Percentiles rank a stretch among this genome's conserved stretches.
phyloP scores from a whole-genome alignment of 2,888 invertebrate species.

The Cantharis flavilabris region DNA sequence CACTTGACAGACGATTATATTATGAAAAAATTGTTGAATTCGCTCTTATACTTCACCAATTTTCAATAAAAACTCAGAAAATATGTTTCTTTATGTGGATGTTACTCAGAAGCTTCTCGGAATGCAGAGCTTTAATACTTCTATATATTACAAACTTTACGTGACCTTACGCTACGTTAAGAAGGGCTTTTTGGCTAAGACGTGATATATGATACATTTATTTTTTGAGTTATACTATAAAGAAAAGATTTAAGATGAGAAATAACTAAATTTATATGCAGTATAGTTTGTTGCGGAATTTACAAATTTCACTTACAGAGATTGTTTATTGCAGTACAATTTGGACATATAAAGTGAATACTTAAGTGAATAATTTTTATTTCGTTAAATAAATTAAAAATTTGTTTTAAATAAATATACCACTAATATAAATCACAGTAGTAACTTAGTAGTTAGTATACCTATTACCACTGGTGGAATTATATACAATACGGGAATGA shows the following conservation, averaged over 20 bases:
- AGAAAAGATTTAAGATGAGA: background rate
- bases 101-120: constrained; percentile 4
- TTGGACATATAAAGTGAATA: too few species aligned
- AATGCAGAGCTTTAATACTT: constrained; percentile 12
- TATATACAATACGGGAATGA: too few species aligned
- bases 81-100: constrained; percentile 8
- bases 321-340: background rate
- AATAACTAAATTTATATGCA: background rate
- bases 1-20: constrained; percentile 2
- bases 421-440: background rate
- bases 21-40: background rate
- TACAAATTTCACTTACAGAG: background rate
- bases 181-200: constrained; percentile 10
- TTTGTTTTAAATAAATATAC: background rate
- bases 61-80: background rate
- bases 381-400: background rate
- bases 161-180: constrained; percentile 2
- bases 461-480: too few species aligned
- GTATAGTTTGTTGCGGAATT: background rate
- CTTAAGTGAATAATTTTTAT: background rate
- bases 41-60: background rate
- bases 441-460: background rate
- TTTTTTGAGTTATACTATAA: background rate
- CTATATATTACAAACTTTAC: constrained; percentile 11
- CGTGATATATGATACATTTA: constrained; percentile 15